Evolutionary conservation across 1,140 invertebrate species (phyloP).

Genomic region (Conus betulinus): DNA sequence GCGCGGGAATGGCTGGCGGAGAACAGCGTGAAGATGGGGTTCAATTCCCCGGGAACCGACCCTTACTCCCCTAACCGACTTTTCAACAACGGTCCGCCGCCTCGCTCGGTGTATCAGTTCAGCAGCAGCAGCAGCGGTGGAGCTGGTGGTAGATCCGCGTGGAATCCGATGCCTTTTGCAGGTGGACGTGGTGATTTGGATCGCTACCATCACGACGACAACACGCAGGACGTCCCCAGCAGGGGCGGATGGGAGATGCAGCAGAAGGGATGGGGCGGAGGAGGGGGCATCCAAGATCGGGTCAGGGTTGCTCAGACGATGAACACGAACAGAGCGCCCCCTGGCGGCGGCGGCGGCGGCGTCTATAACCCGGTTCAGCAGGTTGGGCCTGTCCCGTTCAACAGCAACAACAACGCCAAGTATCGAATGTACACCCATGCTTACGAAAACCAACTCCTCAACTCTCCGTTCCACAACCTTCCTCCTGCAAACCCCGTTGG

Average conservation of each 20-base stretch:
- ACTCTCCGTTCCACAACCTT: not conserved
- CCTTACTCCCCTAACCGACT: conserved; percentile 5
- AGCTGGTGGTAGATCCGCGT: not conserved
- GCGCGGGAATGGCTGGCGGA: conserved; percentile 4
- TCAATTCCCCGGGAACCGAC: not conserved
- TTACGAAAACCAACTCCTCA: not conserved
- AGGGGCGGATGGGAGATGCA: not conserved
- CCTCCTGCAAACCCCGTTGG: too few relatives aligned
- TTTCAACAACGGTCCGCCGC: not conserved
- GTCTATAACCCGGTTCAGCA: too few relatives aligned
- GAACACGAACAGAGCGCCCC: too few relatives aligned
- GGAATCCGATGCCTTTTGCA: not conserved
- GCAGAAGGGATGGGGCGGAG: not conserved
- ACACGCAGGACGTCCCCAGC: too few relatives aligned
- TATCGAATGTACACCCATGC: not conserved
- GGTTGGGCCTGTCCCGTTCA: too few relatives aligned
- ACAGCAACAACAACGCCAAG: not conserved
- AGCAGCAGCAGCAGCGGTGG: too few relatives aligned
- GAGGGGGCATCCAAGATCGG: not conserved
- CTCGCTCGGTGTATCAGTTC: not conserved
- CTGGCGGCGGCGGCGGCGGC: too few relatives aligned
- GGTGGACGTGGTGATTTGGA: not conserved
- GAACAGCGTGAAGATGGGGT: not conserved
- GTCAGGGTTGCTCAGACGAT: not conserved
- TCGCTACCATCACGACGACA: not conserved